These are phyloP conservation scores for Helicolenus hilgendorfi DNA, from an alignment of 2,797 vertebrate species.

Conservation along the genomic window DNA sequence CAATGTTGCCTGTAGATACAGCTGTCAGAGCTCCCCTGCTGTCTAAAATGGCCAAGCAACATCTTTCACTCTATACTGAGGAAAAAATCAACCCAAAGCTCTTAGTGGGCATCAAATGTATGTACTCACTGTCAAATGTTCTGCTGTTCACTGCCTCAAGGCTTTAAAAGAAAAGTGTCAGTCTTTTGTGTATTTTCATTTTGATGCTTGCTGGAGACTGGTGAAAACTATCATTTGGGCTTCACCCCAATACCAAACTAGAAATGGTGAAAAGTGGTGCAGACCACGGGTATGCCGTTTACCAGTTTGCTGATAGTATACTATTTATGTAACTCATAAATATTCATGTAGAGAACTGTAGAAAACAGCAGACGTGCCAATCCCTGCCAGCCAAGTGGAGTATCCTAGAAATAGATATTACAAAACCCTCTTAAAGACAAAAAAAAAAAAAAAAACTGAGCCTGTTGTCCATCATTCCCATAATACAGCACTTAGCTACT, in stretches of 20 bases:
- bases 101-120: constrained; percentile 2
- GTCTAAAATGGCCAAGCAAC: not conserved
- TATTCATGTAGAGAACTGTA: constrained; percentile 21
- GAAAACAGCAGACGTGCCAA: constrained; percentile 11
- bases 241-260: not conserved
- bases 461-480: constrained; percentile 19
- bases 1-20: constrained; percentile 1
- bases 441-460: not conserved
- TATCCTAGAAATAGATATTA: constrained; percentile 32
- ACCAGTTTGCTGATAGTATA: constrained; percentile 2
- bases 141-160: not conserved
- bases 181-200: not conserved
- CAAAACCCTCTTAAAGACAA: constrained; percentile 4
- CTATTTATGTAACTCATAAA: constrained; percentile 8
- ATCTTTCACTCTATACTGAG: not conserved
- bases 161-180: not conserved
- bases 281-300: not conserved
- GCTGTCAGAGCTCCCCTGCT: not conserved
- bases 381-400: not conserved
- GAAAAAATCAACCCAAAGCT: not conserved
- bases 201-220: not conserved
- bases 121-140: not conserved
- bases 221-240: not conserved
- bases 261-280: not conserved
- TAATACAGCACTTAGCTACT: constrained; percentile 28